These are phyloP conservation scores for Picathartes gymnocephalus DNA, from an alignment of 2,113 vertebrate species.

Conservation along the genomic window DNA sequence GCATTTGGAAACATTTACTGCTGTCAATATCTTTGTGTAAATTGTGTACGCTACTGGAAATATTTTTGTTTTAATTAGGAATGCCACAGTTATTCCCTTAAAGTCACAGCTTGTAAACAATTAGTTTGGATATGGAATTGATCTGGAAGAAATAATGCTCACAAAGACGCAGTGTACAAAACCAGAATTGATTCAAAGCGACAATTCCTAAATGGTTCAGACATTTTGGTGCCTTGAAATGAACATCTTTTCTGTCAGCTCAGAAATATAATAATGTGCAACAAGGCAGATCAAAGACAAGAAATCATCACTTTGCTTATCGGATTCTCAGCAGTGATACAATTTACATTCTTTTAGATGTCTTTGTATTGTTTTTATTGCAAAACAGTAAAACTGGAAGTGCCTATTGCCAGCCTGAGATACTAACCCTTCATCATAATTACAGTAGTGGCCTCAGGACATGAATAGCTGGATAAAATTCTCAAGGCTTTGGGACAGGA, in stretches of 20 bases:
- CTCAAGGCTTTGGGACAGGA: not conserved
- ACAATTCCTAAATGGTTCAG: conserved; percentile 78
- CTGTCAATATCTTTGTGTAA: conserved; percentile 12
- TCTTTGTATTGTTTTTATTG: not conserved
- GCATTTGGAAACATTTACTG: conserved; percentile 14
- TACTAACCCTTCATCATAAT: not conserved
- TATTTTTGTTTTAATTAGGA: conserved; percentile 16
- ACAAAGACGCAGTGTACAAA: conserved; percentile 56
- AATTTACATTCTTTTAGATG: conserved; percentile 29
- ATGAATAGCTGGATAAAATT: not conserved
- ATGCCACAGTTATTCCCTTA: conserved; percentile 34
- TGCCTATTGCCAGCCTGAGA: not conserved
- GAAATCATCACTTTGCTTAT: conserved; percentile 36
- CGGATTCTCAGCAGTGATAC: not conserved
- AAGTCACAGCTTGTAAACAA: conserved; percentile 75
- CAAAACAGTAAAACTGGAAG: not conserved
- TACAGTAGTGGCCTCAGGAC: not conserved
- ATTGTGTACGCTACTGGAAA: conserved; percentile 2
- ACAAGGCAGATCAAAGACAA: conserved; percentile 36
- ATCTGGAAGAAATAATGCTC: conserved; percentile 71
- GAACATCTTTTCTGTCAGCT: conserved; percentile 72
- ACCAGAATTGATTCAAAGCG: conserved; percentile 76
- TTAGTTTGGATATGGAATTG: conserved; percentile 75
- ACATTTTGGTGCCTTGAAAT: conserved; percentile 80
- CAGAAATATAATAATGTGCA: conserved; percentile 61